phyloP scores from a whole-genome alignment of 2,113 vertebrate species.

The Daboia siamensis region DNA sequence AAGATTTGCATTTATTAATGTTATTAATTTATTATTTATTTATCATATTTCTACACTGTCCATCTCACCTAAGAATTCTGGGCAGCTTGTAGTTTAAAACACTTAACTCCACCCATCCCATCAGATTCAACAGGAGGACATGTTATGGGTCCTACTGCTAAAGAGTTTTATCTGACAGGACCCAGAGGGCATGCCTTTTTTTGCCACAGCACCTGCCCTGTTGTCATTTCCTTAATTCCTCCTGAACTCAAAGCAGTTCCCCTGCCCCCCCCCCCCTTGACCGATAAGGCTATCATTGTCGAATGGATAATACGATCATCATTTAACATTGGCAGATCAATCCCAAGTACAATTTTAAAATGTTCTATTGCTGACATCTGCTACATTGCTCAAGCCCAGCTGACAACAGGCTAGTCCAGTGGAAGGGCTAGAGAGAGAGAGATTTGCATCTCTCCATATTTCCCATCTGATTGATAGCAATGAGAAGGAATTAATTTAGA shows the following conservation, averaged over 20 bases:
- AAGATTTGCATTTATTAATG: not conserved
- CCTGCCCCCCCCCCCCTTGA: not conserved
- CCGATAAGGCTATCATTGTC: not conserved
- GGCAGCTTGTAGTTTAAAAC: not conserved
- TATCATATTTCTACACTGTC: not conserved
- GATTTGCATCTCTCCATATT: not conserved
- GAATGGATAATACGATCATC: not conserved
- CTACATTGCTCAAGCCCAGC: not conserved
- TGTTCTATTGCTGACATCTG: not conserved
- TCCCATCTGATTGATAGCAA: not conserved
- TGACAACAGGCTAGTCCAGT: not conserved
- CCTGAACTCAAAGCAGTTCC: not conserved
- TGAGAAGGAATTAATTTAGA: not conserved
- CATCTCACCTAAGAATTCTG: not conserved
- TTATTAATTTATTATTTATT: not conserved
- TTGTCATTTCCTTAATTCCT: not conserved
- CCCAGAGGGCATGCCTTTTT: not conserved
- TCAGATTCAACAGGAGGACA: not conserved
- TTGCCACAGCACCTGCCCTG: not conserved
- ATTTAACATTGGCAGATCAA: not conserved
- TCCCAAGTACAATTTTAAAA: not conserved
- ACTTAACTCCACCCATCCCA: not conserved
- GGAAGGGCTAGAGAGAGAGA: no score
- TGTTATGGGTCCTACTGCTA: not conserved
- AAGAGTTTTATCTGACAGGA: not conserved